Evolutionary conservation across 2,888 invertebrate genomes (phyloP).

Genomic region (Eristalis arbustorum): DNA sequence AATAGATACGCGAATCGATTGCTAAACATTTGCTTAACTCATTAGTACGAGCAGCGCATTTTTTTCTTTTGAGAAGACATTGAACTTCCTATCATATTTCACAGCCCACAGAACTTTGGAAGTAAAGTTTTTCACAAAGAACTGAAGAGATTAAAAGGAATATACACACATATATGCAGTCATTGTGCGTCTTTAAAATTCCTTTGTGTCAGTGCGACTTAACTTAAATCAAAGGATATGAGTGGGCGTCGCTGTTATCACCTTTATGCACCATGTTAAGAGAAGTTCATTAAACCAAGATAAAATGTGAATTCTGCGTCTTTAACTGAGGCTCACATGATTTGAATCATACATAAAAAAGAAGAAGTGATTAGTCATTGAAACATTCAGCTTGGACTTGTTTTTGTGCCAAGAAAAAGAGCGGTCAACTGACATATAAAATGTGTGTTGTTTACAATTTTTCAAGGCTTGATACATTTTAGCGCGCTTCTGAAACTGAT

Average conservation of each 20-base stretch:
- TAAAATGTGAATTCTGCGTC: not conserved
- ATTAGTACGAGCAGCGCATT: not conserved
- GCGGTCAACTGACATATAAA: not conserved
- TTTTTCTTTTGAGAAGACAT: conserved; percentile 10
- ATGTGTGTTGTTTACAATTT: not conserved
- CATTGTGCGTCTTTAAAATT: not conserved
- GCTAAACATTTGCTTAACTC: conserved; percentile 9
- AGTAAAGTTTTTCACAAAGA: not conserved
- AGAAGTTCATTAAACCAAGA: not conserved
- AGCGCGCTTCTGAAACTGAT: not conserved
- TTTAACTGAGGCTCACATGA: not conserved
- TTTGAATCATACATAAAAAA: not conserved
- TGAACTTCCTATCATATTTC: conserved; percentile 45
- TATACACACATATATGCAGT: not conserved
- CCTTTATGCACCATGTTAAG: not conserved
- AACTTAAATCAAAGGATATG: not conserved
- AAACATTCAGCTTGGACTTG: not conserved
- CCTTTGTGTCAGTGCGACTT: not conserved
- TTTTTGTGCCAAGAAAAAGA: not conserved
- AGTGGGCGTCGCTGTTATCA: not conserved
- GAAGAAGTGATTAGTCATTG: too few relatives aligned
- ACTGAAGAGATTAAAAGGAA: not conserved
- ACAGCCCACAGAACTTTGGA: not conserved
- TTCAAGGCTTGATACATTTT: not conserved
- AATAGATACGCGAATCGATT: conserved; percentile 36